Conservation (phyloP, 2,797 vertebrate genomes). For the Lates japonicus region DNA sequence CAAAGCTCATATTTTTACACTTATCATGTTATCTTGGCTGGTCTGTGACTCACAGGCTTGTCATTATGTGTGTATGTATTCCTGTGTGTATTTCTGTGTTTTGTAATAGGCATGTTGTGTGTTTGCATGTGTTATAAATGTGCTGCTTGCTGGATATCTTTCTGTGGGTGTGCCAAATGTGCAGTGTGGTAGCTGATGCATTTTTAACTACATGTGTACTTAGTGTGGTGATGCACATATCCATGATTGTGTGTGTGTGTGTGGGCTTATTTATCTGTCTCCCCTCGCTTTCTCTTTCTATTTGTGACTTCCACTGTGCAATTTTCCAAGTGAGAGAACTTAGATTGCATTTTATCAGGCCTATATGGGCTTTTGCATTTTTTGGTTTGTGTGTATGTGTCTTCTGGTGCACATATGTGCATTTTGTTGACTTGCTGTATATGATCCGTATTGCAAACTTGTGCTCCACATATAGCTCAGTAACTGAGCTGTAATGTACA, state of each 20-base stretch:
- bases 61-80: background rate
- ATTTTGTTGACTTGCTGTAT: slow-evolving; percentile 8
- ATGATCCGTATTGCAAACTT: slow-evolving; percentile 7
- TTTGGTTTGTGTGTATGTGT: slow-evolving; percentile 26
- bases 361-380: slow-evolving; percentile 42
- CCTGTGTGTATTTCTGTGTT: background rate
- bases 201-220: slow-evolving; percentile 48
- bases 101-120: background rate
- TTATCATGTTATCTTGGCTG: slow-evolving; percentile 49
- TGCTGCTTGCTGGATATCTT: background rate
- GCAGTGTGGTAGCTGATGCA: slow-evolving; percentile 31
- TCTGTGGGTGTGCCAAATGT: slow-evolving; percentile 23
- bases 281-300: slow-evolving; percentile 43
- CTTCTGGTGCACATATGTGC: slow-evolving; percentile 10
- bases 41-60: slow-evolving; percentile 34
- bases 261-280: slow-evolving; percentile 44
- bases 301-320: slow-evolving; percentile 69
- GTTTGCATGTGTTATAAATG: background rate
- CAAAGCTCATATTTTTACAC: slow-evolving; percentile 48
- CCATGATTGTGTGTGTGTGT: slow-evolving; percentile 18
- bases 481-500: background rate
- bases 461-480: background rate
- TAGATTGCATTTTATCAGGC: slow-evolving; percentile 65
- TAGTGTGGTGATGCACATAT: slow-evolving; percentile 38
- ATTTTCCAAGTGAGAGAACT: slow-evolving; percentile 75